Evolutionary conservation across 2,888 invertebrate genomes (phyloP).

Genomic region (Eudasyphora cyanicolor): DNA sequence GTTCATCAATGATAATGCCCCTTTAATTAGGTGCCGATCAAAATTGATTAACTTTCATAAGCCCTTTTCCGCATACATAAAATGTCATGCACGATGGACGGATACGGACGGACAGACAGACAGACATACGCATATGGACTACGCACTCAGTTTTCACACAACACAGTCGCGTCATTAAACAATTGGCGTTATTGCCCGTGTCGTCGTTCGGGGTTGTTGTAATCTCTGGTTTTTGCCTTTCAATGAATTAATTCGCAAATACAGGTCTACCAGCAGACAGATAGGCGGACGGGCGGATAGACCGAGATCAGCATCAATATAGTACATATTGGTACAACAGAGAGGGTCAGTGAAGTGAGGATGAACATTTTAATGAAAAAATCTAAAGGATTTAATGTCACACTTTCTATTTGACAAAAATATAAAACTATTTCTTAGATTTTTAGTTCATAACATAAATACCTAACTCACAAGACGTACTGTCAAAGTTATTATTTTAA

Average conservation of each 20-base stretch:
- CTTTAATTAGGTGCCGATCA: constrained; percentile 66
- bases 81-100: not conserved
- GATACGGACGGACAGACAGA: not conserved
- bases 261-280: constrained; percentile 13
- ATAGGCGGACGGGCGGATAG: not conserved
- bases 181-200: constrained; percentile 53
- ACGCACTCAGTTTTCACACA: not conserved
- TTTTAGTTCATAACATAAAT: too few relatives aligned
- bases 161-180: constrained; percentile 48
- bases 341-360: not conserved
- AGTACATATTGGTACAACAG: not conserved
- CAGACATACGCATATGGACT: not conserved
- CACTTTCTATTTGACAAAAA: too few relatives aligned
- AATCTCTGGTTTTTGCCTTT: constrained; percentile 20
- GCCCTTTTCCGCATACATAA: constrained; percentile 55
- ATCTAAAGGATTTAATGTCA: too few relatives aligned
- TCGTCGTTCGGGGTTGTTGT: constrained; percentile 30
- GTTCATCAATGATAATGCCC: constrained; percentile 64
- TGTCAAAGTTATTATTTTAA: too few relatives aligned
- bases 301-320: constrained; percentile 1
- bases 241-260: constrained; percentile 41
- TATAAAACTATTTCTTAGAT: too few relatives aligned
- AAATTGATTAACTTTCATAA: constrained; percentile 65
- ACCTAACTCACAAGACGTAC: too few relatives aligned
- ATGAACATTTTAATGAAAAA: too few relatives aligned